Evolutionary conservation across 2,888 invertebrate species (phyloP), one percentile per base, ranked within the genome.

Genomic region (Strigamia crassipes): DNA sequence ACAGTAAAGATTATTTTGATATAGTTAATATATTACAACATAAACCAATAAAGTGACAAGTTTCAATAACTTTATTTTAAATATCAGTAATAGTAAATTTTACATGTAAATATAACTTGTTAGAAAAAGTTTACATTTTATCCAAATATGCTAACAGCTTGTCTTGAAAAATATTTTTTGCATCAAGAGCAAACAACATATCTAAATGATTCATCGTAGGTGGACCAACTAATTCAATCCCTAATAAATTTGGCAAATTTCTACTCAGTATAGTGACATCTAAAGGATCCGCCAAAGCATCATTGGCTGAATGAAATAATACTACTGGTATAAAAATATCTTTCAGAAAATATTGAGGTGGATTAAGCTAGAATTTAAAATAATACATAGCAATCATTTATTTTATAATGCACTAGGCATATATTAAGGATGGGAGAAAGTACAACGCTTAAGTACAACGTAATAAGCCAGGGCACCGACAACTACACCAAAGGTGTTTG

Each of bases 121-220:
- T n/a, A n/a, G n/a, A n/a, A n/a, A 34, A 38, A 38, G 9, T 4
- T 46, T 46, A 46, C 46, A 66, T n/a, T 21, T 66, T 66, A 1
- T 66, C 23, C 21, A 66, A 66, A 66, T 66, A 66, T 5, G 21
- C 5, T 21, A 66, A 66, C 21, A 66, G 21, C 8, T 66, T 66
- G 18, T 66, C 21, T 21, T 66, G 61, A 66, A 10, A 66, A 23
- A 66, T 66, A 66, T 66, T 66, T 66, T 66, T 66, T 21, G 61
- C 61, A 23, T 66, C 61, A 66, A 21, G 13, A n/a, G 61, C 61
- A 5, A 23, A 21, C 6, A 66, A 1, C 61, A 66, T 66, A 21
- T 66, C 61, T 12, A 66, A 23, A 21, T 66, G 61, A 23, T 23
- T 66, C 61, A 66, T 66, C 12, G 8, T 23, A n/a, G 61, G 21